Base-by-base conservation (phyloP, 2,797 vertebrate genomes). In the Argentina silus region DNA sequence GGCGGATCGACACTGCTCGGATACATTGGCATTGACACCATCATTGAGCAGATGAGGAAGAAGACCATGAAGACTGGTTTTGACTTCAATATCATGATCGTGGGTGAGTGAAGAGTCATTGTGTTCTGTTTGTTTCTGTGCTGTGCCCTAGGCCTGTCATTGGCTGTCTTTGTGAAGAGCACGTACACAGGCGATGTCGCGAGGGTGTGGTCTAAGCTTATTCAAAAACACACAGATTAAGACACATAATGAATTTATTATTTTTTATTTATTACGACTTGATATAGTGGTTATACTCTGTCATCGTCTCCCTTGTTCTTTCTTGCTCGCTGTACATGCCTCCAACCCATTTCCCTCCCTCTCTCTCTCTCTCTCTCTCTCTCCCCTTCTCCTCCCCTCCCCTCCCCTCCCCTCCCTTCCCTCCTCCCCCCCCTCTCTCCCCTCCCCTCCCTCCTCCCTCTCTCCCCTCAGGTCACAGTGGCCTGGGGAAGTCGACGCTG, bases 21-120 rank as follows among this genome's bases (percentile, higher is more conserved):
- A 51, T 99, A 99, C 86, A 96, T 99, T 0, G 97, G 98, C 12
- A 98, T 99, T 0, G 98, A 99, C 90, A 97, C 97, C 83, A 98
- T 99, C 88, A 98, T 99, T 0, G 98, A 99, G 86, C 98, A 99
- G 90, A 99, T 99, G 98, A 95, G 97, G 70, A 98, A 95, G 94
- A 99, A 99, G 89, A 98, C 98, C 60, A 98, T 98, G 98, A 99
- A 99, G 93, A 96, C 97, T 0, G 97, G 98, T 55, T 99, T 99
- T 0, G 97, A 99, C 88, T 99, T 99, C 86, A 99, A 99, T 83
- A 95, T 99, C 92, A 99, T 99, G 98, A 95, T 98, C 47, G 97
- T 99, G 11, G 98, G 98, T 98, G 90, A 68, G 96, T 89, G 23
- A 50, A 48, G 6, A 72, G 14, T 12, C 10, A 19, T 17, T 51